A percentile compares a stretch with the other conserved stretches of the same genome.
Evolutionary conservation across 2,113 vertebrate genomes (phyloP).

Genomic region (Takifugu flavidus): DNA sequence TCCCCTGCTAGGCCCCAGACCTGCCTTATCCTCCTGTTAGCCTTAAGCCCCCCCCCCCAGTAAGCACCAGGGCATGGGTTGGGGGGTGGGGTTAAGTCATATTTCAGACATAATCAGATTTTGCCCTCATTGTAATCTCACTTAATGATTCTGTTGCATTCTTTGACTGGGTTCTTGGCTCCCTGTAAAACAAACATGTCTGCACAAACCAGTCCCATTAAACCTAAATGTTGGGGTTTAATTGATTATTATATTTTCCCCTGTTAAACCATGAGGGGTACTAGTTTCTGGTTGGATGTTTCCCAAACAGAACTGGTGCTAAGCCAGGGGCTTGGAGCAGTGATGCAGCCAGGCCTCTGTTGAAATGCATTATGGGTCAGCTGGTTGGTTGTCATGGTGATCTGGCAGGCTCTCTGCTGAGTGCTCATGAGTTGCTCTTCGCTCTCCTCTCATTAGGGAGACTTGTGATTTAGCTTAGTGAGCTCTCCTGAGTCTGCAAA

Average conservation of each 20-base stretch:
- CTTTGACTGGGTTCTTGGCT: slow-evolving; percentile 23
- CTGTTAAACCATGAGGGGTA: slow-evolving; percentile 12
- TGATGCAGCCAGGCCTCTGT: slow-evolving; percentile 50
- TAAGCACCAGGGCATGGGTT: slow-evolving; percentile 23
- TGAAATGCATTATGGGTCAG: slow-evolving; percentile 76
- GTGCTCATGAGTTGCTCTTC: slow-evolving; percentile 59
- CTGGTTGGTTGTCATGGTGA: slow-evolving; percentile 75
- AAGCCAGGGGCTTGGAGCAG: slow-evolving; percentile 41
- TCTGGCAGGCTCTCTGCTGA: slow-evolving; percentile 64
- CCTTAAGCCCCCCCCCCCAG: slow-evolving; percentile 42
- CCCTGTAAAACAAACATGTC: slow-evolving; percentile 7
- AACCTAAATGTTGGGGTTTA: slow-evolving; percentile 1
- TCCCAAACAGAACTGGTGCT: slow-evolving; percentile 26
- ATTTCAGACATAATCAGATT: slow-evolving; percentile 69
- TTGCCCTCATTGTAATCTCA: slow-evolving; percentile 51
- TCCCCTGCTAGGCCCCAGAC: slow-evolving; percentile 53
- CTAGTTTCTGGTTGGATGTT: slow-evolving; percentile 23
- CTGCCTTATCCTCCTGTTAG: slow-evolving; percentile 49
- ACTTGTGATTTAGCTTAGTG: slow-evolving; percentile 77
- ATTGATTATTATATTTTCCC: slow-evolving; percentile 28
- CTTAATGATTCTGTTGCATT: slow-evolving; percentile 39
- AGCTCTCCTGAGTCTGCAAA: slow-evolving; percentile 50
- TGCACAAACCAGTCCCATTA: not conserved
- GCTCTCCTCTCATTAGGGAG: slow-evolving; percentile 72
- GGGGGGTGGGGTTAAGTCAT: slow-evolving; percentile 62